Evolutionary conservation across 2,113 vertebrate species (phyloP).

Genomic region (Polyodon spathula): DNA sequence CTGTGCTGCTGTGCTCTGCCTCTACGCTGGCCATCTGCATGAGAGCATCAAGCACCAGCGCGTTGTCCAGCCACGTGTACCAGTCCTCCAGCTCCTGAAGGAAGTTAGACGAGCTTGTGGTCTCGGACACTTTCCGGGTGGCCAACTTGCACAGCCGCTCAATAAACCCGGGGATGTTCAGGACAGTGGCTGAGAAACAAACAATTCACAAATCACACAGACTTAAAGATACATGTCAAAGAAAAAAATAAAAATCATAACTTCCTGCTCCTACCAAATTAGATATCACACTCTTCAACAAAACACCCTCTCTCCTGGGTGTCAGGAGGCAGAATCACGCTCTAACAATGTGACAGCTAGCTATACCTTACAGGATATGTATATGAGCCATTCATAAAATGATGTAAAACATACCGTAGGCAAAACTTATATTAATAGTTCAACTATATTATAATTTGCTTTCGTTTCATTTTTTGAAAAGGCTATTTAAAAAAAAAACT

Average conservation of each 20-base stretch:
- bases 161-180: slow-evolving; percentile 94
- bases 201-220: neutral
- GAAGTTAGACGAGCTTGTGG: slow-evolving; percentile 77
- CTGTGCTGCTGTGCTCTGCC: slow-evolving; percentile 87
- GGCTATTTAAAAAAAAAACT: too few species aligned
- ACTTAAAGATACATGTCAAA: neutral
- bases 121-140: slow-evolving; percentile 88
- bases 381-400: too few species aligned
- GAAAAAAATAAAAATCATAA: neutral
- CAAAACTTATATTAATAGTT: too few species aligned
- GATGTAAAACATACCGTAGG: too few species aligned
- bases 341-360: too few species aligned
- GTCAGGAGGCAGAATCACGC: too few species aligned
- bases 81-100: slow-evolving; percentile 94
- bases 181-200: slow-evolving; percentile 66
- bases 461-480: too few species aligned
- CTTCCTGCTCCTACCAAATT: too few species aligned
- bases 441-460: too few species aligned
- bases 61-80: slow-evolving; percentile 96
- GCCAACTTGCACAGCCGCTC: slow-evolving; percentile 90
- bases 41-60: slow-evolving; percentile 85
- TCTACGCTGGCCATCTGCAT: slow-evolving; percentile 95
- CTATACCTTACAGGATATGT: too few species aligned
- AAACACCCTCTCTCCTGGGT: too few species aligned
- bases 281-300: too few species aligned